Evolutionary conservation across 92 coral and sea anemone genomes (phyloP).

Genomic region (Montipora capitata): DNA sequence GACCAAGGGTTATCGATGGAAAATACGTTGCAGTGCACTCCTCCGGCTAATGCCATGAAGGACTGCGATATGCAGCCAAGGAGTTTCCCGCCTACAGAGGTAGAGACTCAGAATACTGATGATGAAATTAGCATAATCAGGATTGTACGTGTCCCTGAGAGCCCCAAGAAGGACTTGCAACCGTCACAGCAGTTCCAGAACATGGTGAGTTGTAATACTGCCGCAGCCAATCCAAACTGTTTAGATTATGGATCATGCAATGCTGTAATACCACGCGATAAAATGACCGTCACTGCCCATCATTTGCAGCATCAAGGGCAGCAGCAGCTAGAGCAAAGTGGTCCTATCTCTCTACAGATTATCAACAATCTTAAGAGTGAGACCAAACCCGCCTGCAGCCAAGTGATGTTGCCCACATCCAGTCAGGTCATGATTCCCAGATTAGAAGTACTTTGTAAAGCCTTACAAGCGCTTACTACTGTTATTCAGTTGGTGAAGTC

Average conservation of each 20-base stretch:
- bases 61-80: not conserved
- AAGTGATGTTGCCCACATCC: not conserved
- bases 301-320: constrained; percentile 6
- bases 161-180: not conserved
- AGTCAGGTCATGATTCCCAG: constrained; percentile 2
- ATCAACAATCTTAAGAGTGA: not conserved
- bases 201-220: not conserved
- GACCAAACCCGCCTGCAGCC: not conserved
- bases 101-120: not conserved
- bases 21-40: not conserved
- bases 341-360: not conserved
- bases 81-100: not conserved
- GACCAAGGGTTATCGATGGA: not conserved
- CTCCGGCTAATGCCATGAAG: not conserved
- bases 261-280: constrained; percentile 14
- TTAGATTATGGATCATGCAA: not conserved
- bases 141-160: not conserved
- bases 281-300: not conserved
- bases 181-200: not conserved
- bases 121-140: constrained; percentile 23
- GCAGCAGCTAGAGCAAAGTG: not conserved
- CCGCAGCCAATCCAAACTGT: not conserved
- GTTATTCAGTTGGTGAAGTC: constrained; percentile 5
- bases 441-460: constrained; percentile 38
- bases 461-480: constrained; percentile 16